Evolutionary conservation across 2,797 vertebrate species (phyloP).

Genomic region (Morus bassanus): DNA sequence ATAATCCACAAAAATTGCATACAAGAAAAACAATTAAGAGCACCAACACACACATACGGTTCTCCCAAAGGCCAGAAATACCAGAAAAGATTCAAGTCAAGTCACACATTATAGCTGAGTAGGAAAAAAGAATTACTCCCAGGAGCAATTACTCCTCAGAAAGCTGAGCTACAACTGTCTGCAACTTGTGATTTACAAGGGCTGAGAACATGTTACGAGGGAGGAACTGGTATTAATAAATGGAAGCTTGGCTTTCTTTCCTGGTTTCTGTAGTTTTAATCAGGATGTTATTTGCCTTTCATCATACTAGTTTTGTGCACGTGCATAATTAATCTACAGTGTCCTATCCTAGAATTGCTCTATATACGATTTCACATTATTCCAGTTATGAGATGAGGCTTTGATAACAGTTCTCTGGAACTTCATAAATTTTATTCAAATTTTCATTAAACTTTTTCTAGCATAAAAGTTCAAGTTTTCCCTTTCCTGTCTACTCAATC

Average conservation of each 20-base stretch:
- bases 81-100: not conserved
- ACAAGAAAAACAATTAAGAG: not conserved
- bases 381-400: not conserved
- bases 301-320: not conserved
- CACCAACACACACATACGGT: not conserved
- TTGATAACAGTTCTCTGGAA: not conserved
- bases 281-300: not conserved
- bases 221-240: not conserved
- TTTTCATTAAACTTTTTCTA: not conserved
- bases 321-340: not conserved
- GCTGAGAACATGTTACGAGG: not conserved
- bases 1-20: not conserved
- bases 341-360: not conserved
- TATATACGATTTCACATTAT: not conserved
- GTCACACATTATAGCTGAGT: not conserved
- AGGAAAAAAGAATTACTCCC: constrained; percentile 2
- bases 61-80: not conserved
- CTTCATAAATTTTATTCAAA: not conserved
- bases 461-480: not conserved
- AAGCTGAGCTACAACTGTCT: not conserved
- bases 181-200: constrained; percentile 27
- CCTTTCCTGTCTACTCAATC: not conserved
- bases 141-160: constrained; percentile 8
- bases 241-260: constrained; percentile 25
- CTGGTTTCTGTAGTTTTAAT: not conserved